phyloP scores from a whole-genome alignment of 2,797 vertebrate genomes.

The Thamnophis elegans region DNA sequence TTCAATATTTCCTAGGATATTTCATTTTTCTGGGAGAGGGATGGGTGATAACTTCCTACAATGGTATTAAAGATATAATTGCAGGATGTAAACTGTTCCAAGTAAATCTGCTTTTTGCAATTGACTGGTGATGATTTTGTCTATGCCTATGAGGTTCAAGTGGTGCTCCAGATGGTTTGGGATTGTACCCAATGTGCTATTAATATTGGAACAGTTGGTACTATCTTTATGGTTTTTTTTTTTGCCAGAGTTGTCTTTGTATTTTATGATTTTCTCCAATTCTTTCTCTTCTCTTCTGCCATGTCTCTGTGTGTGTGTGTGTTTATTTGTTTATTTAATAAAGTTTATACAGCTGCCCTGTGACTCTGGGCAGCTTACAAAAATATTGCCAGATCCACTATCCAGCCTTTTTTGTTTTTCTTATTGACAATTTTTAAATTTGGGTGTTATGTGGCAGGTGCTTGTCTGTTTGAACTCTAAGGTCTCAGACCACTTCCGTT shows the following conservation, averaged over 20 bases:
- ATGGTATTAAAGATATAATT: background rate
- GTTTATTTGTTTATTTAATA: background rate
- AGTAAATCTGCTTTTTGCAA: background rate
- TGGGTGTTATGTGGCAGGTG: background rate
- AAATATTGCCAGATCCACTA: background rate
- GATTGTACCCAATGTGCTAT: background rate
- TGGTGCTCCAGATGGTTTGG: background rate
- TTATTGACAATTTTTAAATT: background rate
- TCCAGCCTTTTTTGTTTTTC: background rate
- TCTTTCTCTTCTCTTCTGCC: background rate
- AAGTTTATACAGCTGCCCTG: background rate
- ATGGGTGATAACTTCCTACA: no score
- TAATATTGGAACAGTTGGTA: background rate
- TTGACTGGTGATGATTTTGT: background rate
- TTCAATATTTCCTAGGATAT: no score
- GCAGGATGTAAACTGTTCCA: background rate
- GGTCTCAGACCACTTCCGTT: no score
- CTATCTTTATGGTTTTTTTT: background rate
- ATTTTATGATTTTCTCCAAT: background rate
- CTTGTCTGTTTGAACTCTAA: no score
- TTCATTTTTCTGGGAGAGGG: no score
- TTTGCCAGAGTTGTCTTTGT: background rate
- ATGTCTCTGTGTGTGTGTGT: no score
- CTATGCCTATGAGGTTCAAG: background rate
- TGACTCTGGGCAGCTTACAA: background rate